These are phyloP conservation scores for Vanacampus margaritifer DNA, from an alignment of 2,113 vertebrate species.

Conservation along the genomic window DNA sequence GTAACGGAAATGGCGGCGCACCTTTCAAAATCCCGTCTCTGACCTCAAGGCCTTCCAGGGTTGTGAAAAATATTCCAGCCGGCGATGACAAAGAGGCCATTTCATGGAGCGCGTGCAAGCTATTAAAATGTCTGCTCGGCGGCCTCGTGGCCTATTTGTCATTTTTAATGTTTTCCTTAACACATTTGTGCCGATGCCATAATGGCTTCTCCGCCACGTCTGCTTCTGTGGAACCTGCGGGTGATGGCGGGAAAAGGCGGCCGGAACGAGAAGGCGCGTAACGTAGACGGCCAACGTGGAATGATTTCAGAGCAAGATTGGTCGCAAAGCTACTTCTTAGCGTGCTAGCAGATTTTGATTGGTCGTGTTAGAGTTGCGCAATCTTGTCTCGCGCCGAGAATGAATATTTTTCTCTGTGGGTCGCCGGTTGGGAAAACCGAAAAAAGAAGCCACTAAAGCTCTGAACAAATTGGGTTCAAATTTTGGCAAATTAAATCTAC, in stretches of 20 bases:
- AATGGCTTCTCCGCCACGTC: neutral
- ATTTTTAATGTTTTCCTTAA: slow-evolving; percentile 4
- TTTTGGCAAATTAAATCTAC: too few species aligned
- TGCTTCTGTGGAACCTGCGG: too few species aligned
- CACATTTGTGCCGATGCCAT: slow-evolving; percentile 2
- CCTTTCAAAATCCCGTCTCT: neutral
- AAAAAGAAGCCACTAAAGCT: too few species aligned
- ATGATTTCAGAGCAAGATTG: neutral
- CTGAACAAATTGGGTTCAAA: too few species aligned
- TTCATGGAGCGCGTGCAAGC: neutral
- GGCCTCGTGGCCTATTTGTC: neutral
- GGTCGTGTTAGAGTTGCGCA: neutral
- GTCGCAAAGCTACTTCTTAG: neutral
- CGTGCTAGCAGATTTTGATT: neutral
- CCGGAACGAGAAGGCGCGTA: neutral
- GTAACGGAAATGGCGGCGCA: too few species aligned
- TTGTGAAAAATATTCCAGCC: neutral
- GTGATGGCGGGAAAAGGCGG: neutral
- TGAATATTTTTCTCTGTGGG: too few species aligned
- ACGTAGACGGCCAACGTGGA: neutral
- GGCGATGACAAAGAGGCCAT: slow-evolving; percentile 4
- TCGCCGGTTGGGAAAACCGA: too few species aligned
- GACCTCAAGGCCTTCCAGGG: neutral
- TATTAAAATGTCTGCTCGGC: neutral
- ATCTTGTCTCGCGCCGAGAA: too few species aligned